Base-by-base conservation (phyloP, 23 tunicate species). In the Halocynthia roretzi region DNA sequence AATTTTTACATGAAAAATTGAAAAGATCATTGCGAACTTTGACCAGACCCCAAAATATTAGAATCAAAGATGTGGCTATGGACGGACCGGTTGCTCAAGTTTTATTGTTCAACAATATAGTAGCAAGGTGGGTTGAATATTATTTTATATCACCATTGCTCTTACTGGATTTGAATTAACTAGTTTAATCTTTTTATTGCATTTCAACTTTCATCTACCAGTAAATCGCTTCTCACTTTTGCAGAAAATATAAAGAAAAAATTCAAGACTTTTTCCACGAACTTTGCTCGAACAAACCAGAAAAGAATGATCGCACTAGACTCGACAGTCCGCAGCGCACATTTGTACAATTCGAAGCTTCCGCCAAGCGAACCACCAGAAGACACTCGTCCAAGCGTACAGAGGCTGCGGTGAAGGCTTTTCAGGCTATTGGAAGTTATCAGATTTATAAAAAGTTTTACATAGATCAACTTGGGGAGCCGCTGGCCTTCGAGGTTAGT, bases 31-130 rank as follows among this genome's bases (percentile, higher is more conserved):
- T 86, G 51, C 83, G 90, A 49, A 51, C 82, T 55, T 22, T 92
- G 19, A 77, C 84, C 7, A 85, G 84, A 57, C 93, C 88, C 7
- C n/a, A 80, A 17, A 77, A 63, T n/a, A 54, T 92, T 6, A 82
- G 67, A 54, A 52, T 92, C 8, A 75, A 73, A 20, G 93, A 92
- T 58, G 17, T 85, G 8, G 40, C 76, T 5, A 56, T 6, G 15
- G 98, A 92, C 80, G 98, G 98, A 0, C 98, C 98, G 20, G 67
- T 82, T 5, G 98, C 98, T 8, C 98, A 92, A 18, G 76, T 92
- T 12, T 51, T 92, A 15, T 64, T 92, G 8, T 92, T 84, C 54
- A 92, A 92, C 67, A 86, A 86, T 79, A 54, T 70, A 51, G 14
- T 78, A 51, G 51, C 85, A 20, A 75, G 88, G 82, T 77, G 6